Conservation (phyloP, 2,113 vertebrate species). For the Microtus ochrogaster region DNA sequence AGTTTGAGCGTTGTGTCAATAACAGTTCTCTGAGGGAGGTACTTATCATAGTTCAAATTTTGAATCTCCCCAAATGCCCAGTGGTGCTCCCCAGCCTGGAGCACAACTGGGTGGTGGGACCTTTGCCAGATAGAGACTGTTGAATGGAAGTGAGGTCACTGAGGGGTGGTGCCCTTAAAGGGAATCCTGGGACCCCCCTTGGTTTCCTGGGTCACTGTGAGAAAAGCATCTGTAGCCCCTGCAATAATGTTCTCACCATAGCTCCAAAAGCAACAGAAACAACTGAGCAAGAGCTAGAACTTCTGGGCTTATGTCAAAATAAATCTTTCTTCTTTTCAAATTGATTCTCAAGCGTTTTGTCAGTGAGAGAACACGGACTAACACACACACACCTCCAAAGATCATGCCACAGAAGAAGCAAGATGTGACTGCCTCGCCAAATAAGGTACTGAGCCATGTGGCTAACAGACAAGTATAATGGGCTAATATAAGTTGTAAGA, state of each 20-base stretch:
- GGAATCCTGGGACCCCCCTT: not conserved
- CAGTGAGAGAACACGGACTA: not conserved
- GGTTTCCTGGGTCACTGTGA: no score
- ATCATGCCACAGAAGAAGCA: not conserved
- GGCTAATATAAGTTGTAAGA: no score
- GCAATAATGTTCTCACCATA: not conserved
- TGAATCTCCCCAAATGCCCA: no score
- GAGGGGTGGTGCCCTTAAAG: not conserved
- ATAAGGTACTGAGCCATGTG: no score
- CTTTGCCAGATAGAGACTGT: no score
- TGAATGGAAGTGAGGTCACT: not conserved
- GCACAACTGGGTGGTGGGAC: not conserved
- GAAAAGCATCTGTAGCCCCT: no score
- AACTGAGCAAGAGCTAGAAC: not conserved
- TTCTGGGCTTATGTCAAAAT: not conserved
- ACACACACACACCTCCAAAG: not conserved
- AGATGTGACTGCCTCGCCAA: no score
- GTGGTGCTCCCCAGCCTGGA: not conserved
- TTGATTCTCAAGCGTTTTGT: no score
- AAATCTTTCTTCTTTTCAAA: not conserved
- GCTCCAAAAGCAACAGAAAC: not conserved
- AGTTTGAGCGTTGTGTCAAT: no score
- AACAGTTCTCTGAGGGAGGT: not conserved
- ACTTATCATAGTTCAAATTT: not conserved
- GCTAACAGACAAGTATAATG: no score